A percentile compares a stretch with the other conserved stretches of the same genome.
Evolutionary conservation across 2,797 vertebrate genomes (phyloP).

Genomic region (Lepus townsendii): DNA sequence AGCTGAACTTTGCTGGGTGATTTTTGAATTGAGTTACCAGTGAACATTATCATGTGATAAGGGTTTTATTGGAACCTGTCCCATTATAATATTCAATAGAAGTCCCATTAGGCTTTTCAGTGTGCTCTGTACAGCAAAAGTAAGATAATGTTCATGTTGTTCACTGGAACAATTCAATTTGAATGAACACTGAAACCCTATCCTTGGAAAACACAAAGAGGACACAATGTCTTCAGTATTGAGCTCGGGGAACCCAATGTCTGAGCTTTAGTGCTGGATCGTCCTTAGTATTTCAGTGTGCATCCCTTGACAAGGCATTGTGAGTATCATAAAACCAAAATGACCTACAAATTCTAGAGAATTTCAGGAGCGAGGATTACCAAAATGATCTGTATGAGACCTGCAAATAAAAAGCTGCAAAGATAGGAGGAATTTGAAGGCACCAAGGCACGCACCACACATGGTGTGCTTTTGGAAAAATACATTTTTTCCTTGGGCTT

Average conservation of each 20-base stretch:
- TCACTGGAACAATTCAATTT: conserved; percentile 37
- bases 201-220: conserved; percentile 28
- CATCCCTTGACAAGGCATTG: not conserved
- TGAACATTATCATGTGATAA: conserved; percentile 56
- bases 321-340: conserved; percentile 2
- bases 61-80: not conserved
- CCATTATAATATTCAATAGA: conserved; percentile 18
- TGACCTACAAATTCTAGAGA: conserved; percentile 6
- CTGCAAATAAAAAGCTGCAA: not conserved
- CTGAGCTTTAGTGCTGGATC: not conserved
- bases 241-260: not conserved
- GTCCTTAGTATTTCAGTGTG: not conserved
- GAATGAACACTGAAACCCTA: conserved; percentile 53
- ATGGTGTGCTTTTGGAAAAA: not conserved
- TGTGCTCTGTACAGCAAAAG: conserved; percentile 38
- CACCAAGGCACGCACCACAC: not conserved
- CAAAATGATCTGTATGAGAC: not conserved
- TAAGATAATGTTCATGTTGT: conserved; percentile 65
- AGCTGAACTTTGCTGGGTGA: conserved; percentile 32
- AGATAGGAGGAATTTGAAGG: not conserved
- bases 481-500: not conserved
- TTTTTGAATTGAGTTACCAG: conserved; percentile 60
- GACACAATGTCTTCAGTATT: not conserved
- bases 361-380: conserved; percentile 35
- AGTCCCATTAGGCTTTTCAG: conserved; percentile 37